Conservation (phyloP, 2,113 vertebrate species). For the Coptodon bakossiorum region DNA sequence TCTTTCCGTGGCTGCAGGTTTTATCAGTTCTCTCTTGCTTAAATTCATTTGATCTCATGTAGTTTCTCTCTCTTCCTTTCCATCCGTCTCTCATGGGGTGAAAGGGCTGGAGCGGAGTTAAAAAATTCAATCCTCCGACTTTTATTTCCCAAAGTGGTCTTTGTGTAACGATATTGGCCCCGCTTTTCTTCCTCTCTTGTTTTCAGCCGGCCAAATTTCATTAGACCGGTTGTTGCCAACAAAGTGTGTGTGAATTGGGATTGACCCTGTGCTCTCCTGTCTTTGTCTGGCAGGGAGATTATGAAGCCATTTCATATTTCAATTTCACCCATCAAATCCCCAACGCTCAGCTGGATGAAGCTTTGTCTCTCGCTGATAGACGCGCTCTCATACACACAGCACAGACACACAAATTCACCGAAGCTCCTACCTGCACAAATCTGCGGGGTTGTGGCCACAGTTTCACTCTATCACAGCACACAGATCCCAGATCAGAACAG, state of each 20-base stretch:
- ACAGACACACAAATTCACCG: neutral
- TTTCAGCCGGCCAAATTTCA: constrained; percentile 24
- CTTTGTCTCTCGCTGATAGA: neutral
- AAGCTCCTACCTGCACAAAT: neutral
- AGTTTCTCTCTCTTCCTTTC: neutral
- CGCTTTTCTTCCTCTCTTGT: neutral
- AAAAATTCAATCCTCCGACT: constrained; percentile 13
- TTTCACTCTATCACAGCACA: neutral
- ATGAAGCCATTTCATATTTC: constrained; percentile 55
- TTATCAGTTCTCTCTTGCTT: neutral
- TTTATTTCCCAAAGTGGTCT: constrained; percentile 50
- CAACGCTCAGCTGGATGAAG: constrained; percentile 24
- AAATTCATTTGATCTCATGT: neutral
- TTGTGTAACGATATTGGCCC: neutral
- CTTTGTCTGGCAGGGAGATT: constrained; percentile 52
- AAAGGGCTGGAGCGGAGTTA: neutral
- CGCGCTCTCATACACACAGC: neutral
- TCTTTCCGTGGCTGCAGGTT: neutral
- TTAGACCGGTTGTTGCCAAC: neutral
- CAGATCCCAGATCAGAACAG: neutral
- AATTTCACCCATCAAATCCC: constrained; percentile 52
- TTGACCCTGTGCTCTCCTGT: constrained; percentile 2
- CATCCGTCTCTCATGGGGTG: neutral
- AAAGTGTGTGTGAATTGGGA: constrained; percentile 25
- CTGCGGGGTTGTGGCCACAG: neutral